phyloP scores from a whole-genome alignment of 2,797 vertebrate genomes.

The Halcyon smyrnensis region DNA sequence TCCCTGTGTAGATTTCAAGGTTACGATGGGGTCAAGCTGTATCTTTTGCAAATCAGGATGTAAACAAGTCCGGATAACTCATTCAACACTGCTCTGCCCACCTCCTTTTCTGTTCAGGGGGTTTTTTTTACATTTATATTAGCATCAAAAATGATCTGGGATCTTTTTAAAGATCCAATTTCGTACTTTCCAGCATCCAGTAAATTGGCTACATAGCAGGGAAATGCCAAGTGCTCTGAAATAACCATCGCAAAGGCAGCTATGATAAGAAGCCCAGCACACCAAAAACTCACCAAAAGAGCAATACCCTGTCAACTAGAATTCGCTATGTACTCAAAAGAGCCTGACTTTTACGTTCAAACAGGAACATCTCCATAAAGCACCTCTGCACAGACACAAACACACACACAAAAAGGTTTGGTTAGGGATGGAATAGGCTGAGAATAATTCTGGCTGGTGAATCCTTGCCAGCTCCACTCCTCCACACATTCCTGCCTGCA shows the following conservation, averaged over 20 bases:
- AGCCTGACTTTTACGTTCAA: background rate
- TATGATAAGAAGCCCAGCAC: background rate
- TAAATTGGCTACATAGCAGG: conserved; percentile 23
- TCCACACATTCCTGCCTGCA: conserved; percentile 73
- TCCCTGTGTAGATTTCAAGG: conserved; percentile 36
- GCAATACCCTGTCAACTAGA: background rate
- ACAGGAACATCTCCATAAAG: background rate
- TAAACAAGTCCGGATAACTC: conserved; percentile 62
- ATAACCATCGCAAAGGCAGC: background rate
- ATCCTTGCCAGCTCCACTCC: conserved; percentile 71
- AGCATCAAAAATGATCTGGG: conserved; percentile 3
- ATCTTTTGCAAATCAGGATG: conserved; percentile 64
- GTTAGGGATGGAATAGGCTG: conserved; percentile 46
- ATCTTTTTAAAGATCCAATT: conserved; percentile 36
- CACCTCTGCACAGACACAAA: background rate
- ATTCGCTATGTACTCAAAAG: background rate
- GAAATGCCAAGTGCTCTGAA: conserved; percentile 48
- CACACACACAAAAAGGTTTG: background rate
- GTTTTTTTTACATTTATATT: conserved; percentile 25
- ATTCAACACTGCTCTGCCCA: background rate
- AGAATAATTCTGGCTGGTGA: conserved; percentile 62
- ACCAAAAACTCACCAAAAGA: background rate
- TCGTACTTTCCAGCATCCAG: conserved; percentile 11
- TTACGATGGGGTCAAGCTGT: conserved; percentile 32
- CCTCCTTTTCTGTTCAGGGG: background rate